Evolutionary conservation across 2,797 vertebrate genomes (phyloP).

Genomic region (Schizothorax lantsangensis): DNA sequence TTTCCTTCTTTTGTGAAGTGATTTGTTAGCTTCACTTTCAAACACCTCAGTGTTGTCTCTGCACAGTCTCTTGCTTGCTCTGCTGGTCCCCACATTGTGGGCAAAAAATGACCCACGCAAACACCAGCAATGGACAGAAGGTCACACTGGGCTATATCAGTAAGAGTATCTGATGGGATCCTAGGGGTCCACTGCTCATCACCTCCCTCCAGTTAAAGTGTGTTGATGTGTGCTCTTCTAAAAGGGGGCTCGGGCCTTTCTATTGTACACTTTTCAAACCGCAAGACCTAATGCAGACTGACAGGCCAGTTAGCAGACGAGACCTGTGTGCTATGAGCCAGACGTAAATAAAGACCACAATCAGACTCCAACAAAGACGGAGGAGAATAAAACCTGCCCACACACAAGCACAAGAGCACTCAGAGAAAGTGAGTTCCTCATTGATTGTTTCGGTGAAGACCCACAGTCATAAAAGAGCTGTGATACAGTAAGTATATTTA

Average conservation of each 20-base stretch:
- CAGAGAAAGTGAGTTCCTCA: slow-evolving; percentile 41
- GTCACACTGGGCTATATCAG: slow-evolving; percentile 35
- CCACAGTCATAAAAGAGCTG: slow-evolving; percentile 44
- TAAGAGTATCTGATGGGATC: slow-evolving; percentile 21
- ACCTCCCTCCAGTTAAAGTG: slow-evolving; percentile 61
- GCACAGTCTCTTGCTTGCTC: not conserved
- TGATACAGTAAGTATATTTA: not conserved
- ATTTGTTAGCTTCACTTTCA: not conserved
- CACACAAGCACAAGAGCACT: slow-evolving; percentile 32
- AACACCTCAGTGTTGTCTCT: not conserved
- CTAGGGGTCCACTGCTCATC: slow-evolving; percentile 46
- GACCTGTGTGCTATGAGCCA: slow-evolving; percentile 74
- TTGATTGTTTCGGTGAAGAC: slow-evolving; percentile 20
- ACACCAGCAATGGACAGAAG: slow-evolving; percentile 34
- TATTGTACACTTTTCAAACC: slow-evolving; percentile 19
- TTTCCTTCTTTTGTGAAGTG: not conserved
- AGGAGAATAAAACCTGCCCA: slow-evolving; percentile 54
- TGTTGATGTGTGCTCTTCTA: slow-evolving; percentile 50
- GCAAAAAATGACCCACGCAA: not conserved
- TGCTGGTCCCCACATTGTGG: not conserved
- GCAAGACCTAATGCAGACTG: slow-evolving; percentile 75
- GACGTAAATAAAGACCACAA: slow-evolving; percentile 69
- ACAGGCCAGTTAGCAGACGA: slow-evolving; percentile 72
- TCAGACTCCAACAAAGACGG: slow-evolving; percentile 66
- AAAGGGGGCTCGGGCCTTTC: slow-evolving; percentile 13